Evolutionary conservation across 2,113 vertebrate genomes (phyloP).

Genomic region (Mormoops blainvillei): DNA sequence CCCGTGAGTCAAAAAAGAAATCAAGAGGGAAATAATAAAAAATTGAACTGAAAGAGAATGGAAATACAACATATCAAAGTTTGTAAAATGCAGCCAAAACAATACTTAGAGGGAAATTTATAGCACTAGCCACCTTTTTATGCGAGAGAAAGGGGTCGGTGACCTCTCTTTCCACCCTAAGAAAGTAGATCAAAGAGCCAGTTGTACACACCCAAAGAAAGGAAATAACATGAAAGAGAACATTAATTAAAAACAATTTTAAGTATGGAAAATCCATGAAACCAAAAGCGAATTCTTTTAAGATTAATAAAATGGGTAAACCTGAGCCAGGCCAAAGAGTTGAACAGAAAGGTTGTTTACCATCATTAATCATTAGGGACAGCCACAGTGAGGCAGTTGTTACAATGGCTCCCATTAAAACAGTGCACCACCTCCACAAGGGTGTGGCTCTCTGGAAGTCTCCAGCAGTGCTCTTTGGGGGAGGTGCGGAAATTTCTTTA

Average conservation of each 20-base stretch:
- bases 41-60: background rate
- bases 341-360: background rate
- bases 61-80: background rate
- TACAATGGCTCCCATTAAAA: too few relatives aligned
- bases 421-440: rapidly evolving
- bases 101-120: background rate
- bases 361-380: background rate
- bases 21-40: background rate
- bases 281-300: background rate
- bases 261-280: background rate
- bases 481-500: background rate
- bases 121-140: background rate
- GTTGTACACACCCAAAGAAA: background rate
- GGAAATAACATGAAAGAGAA: background rate
- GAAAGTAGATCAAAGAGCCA: background rate
- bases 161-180: background rate
- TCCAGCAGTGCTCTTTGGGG: background rate
- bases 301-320: background rate
- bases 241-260: background rate
- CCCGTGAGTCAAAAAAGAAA: background rate
- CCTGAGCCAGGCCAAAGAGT: background rate
- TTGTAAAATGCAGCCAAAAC: background rate
- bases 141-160: background rate
- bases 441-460: background rate
- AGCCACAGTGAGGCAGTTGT: background rate